These are phyloP conservation scores for Tanytarsus gracilentus DNA, from an alignment of 2,888 invertebrate species.

Conservation along the genomic window DNA sequence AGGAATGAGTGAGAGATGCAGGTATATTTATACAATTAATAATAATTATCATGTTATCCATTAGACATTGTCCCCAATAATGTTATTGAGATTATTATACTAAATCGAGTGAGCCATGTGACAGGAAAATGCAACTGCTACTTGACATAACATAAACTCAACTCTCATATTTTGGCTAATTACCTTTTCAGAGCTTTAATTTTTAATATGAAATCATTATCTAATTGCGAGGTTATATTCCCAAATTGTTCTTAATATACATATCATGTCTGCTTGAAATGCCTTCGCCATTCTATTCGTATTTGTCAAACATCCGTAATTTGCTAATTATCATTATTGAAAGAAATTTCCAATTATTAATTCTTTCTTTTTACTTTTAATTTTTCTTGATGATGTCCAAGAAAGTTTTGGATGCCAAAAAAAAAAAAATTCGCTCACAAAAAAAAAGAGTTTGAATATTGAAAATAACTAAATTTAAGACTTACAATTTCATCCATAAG, in stretches of 20 bases:
- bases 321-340: constrained; percentile 9
- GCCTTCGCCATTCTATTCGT: background rate
- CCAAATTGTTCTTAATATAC: background rate
- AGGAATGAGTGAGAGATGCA: background rate
- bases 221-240: constrained; percentile 1
- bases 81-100: background rate
- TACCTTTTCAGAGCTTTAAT: constrained; percentile 17
- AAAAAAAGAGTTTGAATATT: no score
- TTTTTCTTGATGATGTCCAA: no score
- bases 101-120: background rate
- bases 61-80: background rate
- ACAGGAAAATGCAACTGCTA: constrained; percentile 3
- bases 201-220: constrained; percentile 26
- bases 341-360: no score
- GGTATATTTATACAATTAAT: constrained; percentile 18
- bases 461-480: no score
- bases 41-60: constrained; percentile 21
- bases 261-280: background rate
- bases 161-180: constrained; percentile 21
- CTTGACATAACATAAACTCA: background rate
- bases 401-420: no score
- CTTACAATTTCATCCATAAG: no score
- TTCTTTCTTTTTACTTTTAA: no score
- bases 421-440: no score
- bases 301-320: background rate